Percentiles rank a stretch among this genome's conserved stretches.
Evolutionary conservation across 2,797 vertebrate genomes (phyloP).

Genomic region (Molothrus aeneus): DNA sequence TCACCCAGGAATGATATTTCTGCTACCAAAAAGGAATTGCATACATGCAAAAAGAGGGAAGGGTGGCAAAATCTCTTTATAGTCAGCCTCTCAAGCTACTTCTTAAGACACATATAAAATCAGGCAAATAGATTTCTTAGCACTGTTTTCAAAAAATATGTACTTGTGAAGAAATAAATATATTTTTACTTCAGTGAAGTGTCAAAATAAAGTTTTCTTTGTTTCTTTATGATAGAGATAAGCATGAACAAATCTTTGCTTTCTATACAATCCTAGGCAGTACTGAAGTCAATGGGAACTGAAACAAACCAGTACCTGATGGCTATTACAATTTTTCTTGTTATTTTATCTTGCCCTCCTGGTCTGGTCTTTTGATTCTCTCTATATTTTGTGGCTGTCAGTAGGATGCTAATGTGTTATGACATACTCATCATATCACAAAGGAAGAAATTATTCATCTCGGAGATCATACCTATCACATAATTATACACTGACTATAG

Average conservation of each 20-base stretch:
- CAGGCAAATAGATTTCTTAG: neutral
- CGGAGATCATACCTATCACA: neutral
- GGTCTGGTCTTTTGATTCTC: constrained; percentile 2
- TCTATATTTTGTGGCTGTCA: constrained; percentile 27
- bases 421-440: neutral
- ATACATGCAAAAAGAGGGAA: neutral
- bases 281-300: neutral
- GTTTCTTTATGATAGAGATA: neutral
- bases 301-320: neutral
- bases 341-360: constrained; percentile 1
- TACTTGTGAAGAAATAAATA: neutral
- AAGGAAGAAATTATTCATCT: constrained; percentile 11
- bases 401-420: constrained; percentile 9
- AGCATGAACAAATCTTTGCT: neutral
- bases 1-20: neutral
- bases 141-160: neutral
- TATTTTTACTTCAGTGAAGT: neutral
- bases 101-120: neutral
- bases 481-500: neutral
- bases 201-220: constrained; percentile 7
- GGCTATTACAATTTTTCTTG: neutral
- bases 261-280: neutral
- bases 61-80: neutral
- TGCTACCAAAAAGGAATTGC: neutral
- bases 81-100: neutral